A percentile compares a stretch with the other conserved stretches of the same genome.
These are phyloP conservation scores for Bursaphelenchus mucronatus DNA, from an alignment of 1,140 invertebrate genomes.

Conservation along the genomic window DNA sequence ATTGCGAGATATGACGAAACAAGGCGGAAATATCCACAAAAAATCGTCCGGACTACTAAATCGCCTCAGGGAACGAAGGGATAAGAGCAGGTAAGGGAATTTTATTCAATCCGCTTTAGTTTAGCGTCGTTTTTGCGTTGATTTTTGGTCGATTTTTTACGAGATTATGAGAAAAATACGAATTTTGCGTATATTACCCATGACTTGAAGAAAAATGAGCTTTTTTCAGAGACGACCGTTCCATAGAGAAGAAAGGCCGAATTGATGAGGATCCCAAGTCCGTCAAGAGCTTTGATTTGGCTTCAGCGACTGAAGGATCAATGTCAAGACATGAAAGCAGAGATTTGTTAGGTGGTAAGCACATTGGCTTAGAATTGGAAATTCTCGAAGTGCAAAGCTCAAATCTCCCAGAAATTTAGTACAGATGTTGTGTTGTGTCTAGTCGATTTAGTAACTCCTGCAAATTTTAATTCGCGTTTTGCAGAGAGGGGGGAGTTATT, in stretches of 20 bases:
- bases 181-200: neutral
- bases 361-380: constrained; percentile 7
- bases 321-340: constrained; percentile 17
- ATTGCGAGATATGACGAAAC: constrained; percentile 42
- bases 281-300: constrained; percentile 28
- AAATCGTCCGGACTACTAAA: constrained; percentile 44
- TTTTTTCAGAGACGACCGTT: constrained; percentile 15
- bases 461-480: too few species aligned
- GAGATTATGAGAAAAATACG: neutral
- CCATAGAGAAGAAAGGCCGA: constrained; percentile 20
- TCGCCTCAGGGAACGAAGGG: constrained; percentile 45
- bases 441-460: too few species aligned
- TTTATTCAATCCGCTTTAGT: too few species aligned
- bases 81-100: constrained; percentile 9
- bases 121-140: too few species aligned
- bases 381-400: neutral
- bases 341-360: constrained; percentile 17
- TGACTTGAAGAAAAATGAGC: neutral
- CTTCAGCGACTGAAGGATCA: constrained; percentile 18
- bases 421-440: too few species aligned
- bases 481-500: too few species aligned
- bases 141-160: neutral
- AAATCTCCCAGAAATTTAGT: too few species aligned
- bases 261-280: constrained; percentile 21
- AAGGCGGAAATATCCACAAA: constrained; percentile 33